Evolutionary conservation across 2,113 vertebrate species (phyloP).

Genomic region (Bucco capensis): DNA sequence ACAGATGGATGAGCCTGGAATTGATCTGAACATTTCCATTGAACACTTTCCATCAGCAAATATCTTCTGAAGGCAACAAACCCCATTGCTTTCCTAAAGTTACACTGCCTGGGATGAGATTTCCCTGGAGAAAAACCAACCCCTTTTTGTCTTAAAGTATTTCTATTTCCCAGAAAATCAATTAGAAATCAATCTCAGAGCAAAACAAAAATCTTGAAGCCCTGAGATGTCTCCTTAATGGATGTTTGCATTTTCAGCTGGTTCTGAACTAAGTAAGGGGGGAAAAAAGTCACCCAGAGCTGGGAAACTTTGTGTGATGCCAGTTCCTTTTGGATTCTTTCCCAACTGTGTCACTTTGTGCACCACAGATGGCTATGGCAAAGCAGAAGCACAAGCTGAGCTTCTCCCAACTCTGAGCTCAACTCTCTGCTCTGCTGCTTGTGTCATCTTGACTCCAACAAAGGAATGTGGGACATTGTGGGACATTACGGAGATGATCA

Average conservation of each 20-base stretch:
- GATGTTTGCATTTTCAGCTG: neutral
- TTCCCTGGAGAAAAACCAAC: neutral
- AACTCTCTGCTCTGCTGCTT: neutral
- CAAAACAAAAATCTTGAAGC: neutral
- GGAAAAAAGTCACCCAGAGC: neutral
- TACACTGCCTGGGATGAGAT: neutral
- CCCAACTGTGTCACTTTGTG: neutral
- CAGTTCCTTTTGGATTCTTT: neutral
- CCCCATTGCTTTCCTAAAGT: neutral
- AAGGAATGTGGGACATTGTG: no score
- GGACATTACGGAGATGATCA: no score
- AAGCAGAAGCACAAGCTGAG: neutral
- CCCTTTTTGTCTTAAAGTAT: neutral
- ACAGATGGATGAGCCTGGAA: neutral
- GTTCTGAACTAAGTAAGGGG: neutral
- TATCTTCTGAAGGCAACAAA: neutral
- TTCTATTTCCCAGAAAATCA: neutral
- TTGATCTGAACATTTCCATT: neutral
- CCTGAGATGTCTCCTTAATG: neutral
- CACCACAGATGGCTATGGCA: neutral
- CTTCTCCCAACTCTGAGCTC: neutral
- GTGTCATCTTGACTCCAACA: neutral
- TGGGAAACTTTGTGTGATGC: neutral
- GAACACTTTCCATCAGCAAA: neutral
- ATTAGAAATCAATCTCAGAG: neutral